Conservation (phyloP, 2,113 vertebrate genomes). For the Andinoacara biseriatus region DNA sequence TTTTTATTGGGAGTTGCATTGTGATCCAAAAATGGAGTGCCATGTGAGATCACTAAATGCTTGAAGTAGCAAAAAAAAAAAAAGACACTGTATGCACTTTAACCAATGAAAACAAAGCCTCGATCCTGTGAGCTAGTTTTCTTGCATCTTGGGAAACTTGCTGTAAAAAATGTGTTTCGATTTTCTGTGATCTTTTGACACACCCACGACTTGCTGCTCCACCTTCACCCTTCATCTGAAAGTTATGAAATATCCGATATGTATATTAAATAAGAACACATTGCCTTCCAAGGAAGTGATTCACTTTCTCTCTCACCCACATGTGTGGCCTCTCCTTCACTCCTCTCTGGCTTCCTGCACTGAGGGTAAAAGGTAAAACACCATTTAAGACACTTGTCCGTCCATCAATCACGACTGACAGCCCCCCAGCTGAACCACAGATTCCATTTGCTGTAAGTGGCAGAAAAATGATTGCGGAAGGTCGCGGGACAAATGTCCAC, state of each 20-base stretch:
- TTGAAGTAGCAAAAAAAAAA: background rate
- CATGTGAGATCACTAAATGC: background rate
- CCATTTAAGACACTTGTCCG: constrained; percentile 43
- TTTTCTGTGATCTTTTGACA: constrained; percentile 12
- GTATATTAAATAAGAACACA: constrained; percentile 32
- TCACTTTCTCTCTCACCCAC: background rate
- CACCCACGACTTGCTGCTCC: constrained; percentile 16
- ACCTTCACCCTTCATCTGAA: constrained; percentile 15
- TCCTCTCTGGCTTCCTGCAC: background rate
- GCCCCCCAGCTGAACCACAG: constrained; percentile 47
- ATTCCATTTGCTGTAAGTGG: constrained; percentile 49
- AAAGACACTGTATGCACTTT: background rate
- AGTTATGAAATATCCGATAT: constrained; percentile 28
- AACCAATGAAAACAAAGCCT: background rate
- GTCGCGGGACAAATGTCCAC: background rate
- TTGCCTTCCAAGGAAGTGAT: background rate
- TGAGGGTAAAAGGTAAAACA: constrained; percentile 36
- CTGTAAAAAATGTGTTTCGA: constrained; percentile 29
- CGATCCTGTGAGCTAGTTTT: background rate
- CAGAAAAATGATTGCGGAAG: constrained; percentile 35
- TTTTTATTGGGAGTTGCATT: background rate
- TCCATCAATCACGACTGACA: constrained; percentile 42
- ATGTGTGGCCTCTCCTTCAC: background rate
- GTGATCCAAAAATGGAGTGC: too few relatives aligned
- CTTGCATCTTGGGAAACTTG: background rate